Conservation (phyloP, 2,113 vertebrate genomes). For the Dasyprocta punctata region DNA sequence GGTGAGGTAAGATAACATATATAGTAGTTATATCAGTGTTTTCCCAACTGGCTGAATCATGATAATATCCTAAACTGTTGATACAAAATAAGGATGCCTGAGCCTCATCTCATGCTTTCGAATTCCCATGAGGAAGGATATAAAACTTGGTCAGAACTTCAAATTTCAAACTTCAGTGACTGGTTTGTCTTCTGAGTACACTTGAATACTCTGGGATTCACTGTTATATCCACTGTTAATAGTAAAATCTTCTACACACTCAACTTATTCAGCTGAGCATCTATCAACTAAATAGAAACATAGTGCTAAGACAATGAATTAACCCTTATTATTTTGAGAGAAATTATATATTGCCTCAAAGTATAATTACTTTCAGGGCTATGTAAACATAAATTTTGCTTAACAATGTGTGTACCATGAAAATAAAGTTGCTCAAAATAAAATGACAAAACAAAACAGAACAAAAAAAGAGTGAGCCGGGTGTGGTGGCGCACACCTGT, state of each 20-base stretch:
- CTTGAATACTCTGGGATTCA: constrained; percentile 5
- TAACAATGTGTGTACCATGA: not conserved
- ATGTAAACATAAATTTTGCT: constrained; percentile 49
- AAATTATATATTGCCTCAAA: not conserved
- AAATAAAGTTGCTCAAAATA: not conserved
- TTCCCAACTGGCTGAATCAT: not conserved
- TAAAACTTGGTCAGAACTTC: not conserved
- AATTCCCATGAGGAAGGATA: not conserved
- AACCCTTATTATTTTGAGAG: not conserved
- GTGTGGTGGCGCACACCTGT: not conserved
- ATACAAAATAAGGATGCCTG: not conserved
- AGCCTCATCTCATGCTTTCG: not conserved
- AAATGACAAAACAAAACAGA: not conserved
- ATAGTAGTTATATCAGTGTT: not conserved
- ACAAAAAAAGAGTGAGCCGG: not conserved
- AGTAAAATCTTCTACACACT: not conserved
- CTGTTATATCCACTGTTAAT: not conserved
- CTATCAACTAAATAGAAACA: constrained; percentile 23
- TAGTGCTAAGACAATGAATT: not conserved
- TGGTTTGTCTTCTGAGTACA: not conserved
- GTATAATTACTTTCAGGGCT: not conserved
- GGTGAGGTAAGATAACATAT: not conserved
- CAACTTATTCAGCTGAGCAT: not conserved
- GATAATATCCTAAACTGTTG: not conserved
- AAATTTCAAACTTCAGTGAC: not conserved